Conservation (phyloP, 2,797 vertebrate genomes). For the Gadopsis bispinosus region DNA sequence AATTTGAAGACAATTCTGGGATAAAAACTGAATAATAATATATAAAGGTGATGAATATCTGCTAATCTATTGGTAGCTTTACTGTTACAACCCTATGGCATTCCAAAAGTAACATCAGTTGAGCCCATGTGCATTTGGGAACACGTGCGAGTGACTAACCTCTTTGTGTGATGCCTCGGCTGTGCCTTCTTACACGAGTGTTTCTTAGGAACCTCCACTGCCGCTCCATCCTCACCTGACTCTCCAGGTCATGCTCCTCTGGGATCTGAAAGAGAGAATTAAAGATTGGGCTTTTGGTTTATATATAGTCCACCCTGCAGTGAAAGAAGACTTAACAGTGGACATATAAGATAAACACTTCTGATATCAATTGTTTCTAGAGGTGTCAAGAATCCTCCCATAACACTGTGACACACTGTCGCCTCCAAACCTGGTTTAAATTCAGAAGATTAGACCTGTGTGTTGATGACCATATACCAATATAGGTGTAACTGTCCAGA, state of each 20-base stretch:
- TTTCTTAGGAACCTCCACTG: constrained; percentile 98
- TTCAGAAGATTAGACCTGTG: no score
- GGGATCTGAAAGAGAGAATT: constrained; percentile 86
- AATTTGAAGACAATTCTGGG: not conserved
- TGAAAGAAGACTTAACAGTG: no score
- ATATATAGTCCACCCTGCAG: not conserved
- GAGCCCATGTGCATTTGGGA: not conserved
- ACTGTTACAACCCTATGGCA: not conserved
- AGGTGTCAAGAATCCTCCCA: no score
- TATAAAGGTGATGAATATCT: not conserved
- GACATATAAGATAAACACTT: not conserved
- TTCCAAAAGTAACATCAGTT: not conserved
- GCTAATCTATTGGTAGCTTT: not conserved
- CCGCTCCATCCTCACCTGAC: constrained; percentile 94
- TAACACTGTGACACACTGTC: no score
- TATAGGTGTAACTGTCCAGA: not conserved
- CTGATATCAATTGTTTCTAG: not conserved
- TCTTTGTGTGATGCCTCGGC: constrained; percentile 90
- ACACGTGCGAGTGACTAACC: constrained; percentile 79
- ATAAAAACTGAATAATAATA: no score
- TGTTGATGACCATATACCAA: no score
- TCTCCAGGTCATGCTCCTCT: constrained; percentile 96
- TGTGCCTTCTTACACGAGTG: constrained; percentile 89
- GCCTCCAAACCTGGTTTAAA: no score
- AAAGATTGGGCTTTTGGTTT: not conserved